A percentile compares a stretch with the other conserved stretches of the same genome.
Conservation (phyloP, 1,140 invertebrate genomes). For the Drosophila lini region DNA sequence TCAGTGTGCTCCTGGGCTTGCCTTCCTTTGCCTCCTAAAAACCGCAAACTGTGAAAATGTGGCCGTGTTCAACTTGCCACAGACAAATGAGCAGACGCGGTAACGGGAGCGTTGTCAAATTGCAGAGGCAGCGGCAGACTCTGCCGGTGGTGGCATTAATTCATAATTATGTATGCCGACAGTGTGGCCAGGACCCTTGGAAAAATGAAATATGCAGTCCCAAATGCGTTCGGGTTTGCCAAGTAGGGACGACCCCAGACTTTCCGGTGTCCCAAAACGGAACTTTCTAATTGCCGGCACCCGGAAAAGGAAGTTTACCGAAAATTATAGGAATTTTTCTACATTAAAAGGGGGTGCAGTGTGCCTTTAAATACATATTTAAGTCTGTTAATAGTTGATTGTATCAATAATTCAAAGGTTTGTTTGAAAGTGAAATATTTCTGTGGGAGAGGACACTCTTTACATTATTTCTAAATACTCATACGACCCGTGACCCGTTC, state of each 20-base stretch:
- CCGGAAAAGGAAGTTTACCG: slow-evolving; percentile 18
- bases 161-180: slow-evolving; percentile 84
- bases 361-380: slow-evolving; percentile 14
- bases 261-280: slow-evolving; percentile 35
- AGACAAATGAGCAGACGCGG: slow-evolving; percentile 74
- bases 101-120: slow-evolving; percentile 62
- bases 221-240: slow-evolving; percentile 56
- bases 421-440: neutral
- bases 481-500: too few species aligned
- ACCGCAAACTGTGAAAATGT: slow-evolving; percentile 73
- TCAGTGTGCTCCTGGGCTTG: neutral
- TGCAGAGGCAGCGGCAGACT: slow-evolving; percentile 39
- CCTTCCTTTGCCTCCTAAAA: neutral
- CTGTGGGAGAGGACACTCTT: neutral
- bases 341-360: slow-evolving; percentile 8
- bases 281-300: slow-evolving; percentile 70
- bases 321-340: slow-evolving; percentile 28
- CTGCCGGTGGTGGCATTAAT: slow-evolving; percentile 67
- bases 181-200: slow-evolving; percentile 59
- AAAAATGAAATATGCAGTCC: slow-evolving; percentile 75
- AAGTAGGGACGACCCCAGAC: slow-evolving; percentile 29
- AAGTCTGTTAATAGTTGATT: slow-evolving; percentile 2
- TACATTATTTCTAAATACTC: too few species aligned
- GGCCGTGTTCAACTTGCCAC: slow-evolving; percentile 72
- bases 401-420: slow-evolving; percentile 10